These are phyloP conservation scores for Sebastes taczanowskii DNA, from an alignment of 2,797 vertebrate genomes.

Conservation along the genomic window DNA sequence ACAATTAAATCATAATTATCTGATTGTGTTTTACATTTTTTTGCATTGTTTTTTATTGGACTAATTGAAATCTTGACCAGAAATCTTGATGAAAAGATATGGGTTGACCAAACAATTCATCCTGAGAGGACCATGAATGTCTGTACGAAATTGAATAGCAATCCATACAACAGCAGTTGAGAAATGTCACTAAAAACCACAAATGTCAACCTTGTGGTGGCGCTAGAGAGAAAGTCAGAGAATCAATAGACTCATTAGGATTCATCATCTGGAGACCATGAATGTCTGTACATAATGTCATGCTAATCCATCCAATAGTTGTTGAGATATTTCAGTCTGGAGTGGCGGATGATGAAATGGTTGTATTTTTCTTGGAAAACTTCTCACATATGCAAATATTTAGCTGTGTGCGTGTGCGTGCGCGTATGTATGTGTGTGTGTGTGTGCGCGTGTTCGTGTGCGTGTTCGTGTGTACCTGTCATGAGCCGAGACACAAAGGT, in stretches of 20 bases:
- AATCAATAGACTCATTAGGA: no score
- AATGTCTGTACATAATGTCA: neutral
- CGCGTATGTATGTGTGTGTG: neutral
- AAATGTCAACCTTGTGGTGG: no score
- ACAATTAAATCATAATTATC: neutral
- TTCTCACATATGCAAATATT: neutral
- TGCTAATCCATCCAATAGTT: neutral
- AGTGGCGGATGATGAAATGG: neutral
- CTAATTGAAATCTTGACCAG: neutral
- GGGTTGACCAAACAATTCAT: neutral
- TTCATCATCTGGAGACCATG: neutral
- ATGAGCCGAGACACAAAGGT: constrained; percentile 85
- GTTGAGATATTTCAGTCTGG: neutral
- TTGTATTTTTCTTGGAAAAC: neutral
- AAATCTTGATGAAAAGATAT: neutral
- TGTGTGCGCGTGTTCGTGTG: neutral
- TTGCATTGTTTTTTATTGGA: neutral
- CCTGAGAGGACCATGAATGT: neutral
- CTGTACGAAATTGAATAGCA: neutral
- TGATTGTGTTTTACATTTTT: neutral
- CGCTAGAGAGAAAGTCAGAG: no score
- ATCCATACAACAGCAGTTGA: no score
- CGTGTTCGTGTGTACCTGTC: constrained; percentile 80
- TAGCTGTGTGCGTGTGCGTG: neutral
- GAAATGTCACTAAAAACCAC: no score